These are phyloP conservation scores for Colinus virginianus DNA, from an alignment of 2,113 vertebrate species.

Conservation along the genomic window DNA sequence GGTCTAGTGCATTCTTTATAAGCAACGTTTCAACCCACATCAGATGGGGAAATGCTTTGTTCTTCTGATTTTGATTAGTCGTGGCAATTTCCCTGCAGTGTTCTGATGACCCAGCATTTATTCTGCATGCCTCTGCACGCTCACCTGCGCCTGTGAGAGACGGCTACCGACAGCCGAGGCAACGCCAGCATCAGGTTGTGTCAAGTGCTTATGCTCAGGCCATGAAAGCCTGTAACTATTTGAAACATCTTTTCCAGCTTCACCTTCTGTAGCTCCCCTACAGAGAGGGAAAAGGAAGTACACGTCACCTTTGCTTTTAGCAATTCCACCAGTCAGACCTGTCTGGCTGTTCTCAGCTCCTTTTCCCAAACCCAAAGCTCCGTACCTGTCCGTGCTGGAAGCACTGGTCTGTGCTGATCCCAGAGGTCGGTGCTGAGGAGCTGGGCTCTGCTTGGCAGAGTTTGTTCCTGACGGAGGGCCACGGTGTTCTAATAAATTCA, in stretches of 20 bases:
- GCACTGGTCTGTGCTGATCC: slow-evolving; percentile 81
- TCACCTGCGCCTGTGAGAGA: slow-evolving; percentile 75
- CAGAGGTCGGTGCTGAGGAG: slow-evolving; percentile 86
- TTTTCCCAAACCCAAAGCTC: slow-evolving; percentile 13
- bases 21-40: rapidly evolving
- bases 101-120: rapidly evolving
- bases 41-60: not conserved
- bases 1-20: rapidly evolving
- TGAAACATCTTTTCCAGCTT: slow-evolving; percentile 77
- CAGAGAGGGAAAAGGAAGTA: not conserved
- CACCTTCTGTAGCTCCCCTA: slow-evolving; percentile 80
- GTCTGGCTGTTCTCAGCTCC: not conserved
- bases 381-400: slow-evolving; percentile 69
- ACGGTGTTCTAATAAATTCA: slow-evolving; percentile 82
- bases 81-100: not conserved
- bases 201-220: slow-evolving; percentile 84
- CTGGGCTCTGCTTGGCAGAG: slow-evolving; percentile 93
- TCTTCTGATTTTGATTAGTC: not conserved
- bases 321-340: not conserved
- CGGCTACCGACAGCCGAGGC: slow-evolving; percentile 75
- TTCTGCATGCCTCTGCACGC: not conserved
- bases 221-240: slow-evolving; percentile 72
- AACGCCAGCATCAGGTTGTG: slow-evolving; percentile 72
- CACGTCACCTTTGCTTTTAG: not conserved
- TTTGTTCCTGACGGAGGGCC: slow-evolving; percentile 92